phyloP scores from a whole-genome alignment of 2,113 vertebrate genomes.

The Barbus barbus region DNA sequence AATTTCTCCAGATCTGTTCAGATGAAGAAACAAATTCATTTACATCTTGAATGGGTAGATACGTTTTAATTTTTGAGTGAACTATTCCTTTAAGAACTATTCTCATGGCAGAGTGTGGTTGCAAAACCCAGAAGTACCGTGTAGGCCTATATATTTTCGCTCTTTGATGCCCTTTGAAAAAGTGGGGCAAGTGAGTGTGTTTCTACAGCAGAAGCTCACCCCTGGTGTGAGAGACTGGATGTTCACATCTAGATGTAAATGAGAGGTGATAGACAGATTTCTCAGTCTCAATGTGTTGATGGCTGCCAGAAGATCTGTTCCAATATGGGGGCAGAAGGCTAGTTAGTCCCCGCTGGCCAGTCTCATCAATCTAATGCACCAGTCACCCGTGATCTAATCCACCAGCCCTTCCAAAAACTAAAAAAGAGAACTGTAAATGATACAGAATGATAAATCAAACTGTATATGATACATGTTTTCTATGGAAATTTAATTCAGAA shows the following conservation, averaged over 20 bases:
- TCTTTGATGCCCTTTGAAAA: background rate
- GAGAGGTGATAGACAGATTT: constrained; percentile 31
- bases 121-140: background rate
- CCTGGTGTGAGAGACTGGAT: background rate
- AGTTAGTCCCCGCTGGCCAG: constrained; percentile 22
- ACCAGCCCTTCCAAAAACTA: background rate
- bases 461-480: background rate
- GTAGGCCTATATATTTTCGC: background rate
- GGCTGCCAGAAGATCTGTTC: constrained; percentile 27
- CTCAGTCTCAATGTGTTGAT: constrained; percentile 22
- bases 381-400: constrained; percentile 31
- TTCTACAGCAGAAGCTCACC: background rate
- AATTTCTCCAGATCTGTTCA: background rate
- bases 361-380: constrained; percentile 39
- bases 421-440: background rate
- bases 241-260: constrained; percentile 34
- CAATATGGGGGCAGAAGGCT: constrained; percentile 39
- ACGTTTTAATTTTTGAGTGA: background rate
- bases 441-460: too few species aligned
- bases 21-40: background rate
- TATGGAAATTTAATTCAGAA: constrained; percentile 14
- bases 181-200: background rate
- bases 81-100: background rate
- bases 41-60: background rate
- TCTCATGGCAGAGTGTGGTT: background rate